Evolutionary conservation across 2,113 vertebrate genomes (phyloP).

Genomic region (Micronycteris hirsuta): DNA sequence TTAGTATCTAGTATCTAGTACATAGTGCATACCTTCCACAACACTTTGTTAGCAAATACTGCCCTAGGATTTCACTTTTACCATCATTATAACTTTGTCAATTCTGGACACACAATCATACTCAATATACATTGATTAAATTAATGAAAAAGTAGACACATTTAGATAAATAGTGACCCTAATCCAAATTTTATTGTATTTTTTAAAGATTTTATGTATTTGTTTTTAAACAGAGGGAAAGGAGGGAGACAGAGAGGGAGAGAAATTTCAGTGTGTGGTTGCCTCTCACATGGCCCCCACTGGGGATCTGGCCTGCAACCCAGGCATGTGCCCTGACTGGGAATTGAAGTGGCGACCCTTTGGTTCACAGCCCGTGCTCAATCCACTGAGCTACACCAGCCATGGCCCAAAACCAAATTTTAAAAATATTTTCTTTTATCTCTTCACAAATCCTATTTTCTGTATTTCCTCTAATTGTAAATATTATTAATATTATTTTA

Average conservation of each 20-base stretch:
- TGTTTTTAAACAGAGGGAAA: no score
- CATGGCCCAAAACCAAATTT: no score
- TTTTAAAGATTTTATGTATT: no score
- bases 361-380: no score
- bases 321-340: no score
- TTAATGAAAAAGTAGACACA: not conserved
- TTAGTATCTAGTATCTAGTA: not conserved
- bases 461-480: not conserved
- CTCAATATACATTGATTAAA: not conserved
- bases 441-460: not conserved
- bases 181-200: not conserved
- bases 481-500: not conserved
- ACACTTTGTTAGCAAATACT: fast-evolving
- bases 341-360: no score
- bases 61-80: not conserved
- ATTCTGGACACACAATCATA: not conserved
- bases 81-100: not conserved
- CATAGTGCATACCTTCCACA: not conserved
- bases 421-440: not conserved
- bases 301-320: no score
- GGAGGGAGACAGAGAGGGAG: no score
- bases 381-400: no score
- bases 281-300: no score
- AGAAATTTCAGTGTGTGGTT: no score
- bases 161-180: not conserved